These are phyloP conservation scores for Brachyhypopomus occidentalis DNA, from an alignment of 2,113 vertebrate species.

Conservation along the genomic window DNA sequence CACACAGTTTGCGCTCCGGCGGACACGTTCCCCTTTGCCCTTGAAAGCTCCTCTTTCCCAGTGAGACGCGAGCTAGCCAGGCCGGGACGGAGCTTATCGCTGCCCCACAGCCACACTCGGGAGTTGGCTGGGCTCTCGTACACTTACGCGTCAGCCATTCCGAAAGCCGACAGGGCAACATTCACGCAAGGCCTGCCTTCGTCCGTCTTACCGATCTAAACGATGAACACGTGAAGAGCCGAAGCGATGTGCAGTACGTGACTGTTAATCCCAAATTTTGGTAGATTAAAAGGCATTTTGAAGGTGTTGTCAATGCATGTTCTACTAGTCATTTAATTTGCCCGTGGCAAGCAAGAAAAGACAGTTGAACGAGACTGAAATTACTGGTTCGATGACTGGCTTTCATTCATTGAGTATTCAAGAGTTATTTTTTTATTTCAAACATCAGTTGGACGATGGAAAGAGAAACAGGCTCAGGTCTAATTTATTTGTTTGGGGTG, in stretches of 20 bases:
- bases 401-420: neutral
- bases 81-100: neutral
- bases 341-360: neutral
- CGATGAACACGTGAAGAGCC: neutral
- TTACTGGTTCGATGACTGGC: neutral
- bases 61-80: neutral
- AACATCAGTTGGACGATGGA: neutral
- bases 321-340: neutral
- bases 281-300: neutral
- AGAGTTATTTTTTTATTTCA: neutral
- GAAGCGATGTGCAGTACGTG: neutral
- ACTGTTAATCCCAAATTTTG: neutral
- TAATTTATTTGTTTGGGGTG: no score
- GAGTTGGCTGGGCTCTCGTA: neutral
- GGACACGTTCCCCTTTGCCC: neutral
- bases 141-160: no score
- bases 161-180: neutral
- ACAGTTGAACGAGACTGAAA: neutral
- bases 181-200: neutral
- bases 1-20: neutral
- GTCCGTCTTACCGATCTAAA: neutral
- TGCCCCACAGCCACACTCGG: neutral
- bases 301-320: neutral
- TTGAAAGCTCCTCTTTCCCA: neutral
- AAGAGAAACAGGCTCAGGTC: neutral